These are phyloP conservation scores for Diadumene lineata DNA, from an alignment of 92 coral and sea anemone genomes.

Conservation along the genomic window DNA sequence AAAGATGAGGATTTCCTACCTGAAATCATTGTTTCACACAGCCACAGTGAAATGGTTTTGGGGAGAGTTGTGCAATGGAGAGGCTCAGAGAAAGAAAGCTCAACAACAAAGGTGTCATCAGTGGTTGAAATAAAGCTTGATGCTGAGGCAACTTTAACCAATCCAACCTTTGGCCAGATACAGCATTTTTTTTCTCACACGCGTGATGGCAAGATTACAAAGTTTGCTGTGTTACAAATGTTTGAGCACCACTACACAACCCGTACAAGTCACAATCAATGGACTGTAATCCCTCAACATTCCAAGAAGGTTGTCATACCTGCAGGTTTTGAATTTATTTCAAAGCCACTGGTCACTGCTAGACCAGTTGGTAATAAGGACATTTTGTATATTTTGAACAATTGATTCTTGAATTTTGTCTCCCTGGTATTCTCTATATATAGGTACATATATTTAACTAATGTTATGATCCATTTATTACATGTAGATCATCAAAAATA, in stretches of 20 bases:
- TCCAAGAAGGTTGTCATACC: slow-evolving; percentile 13
- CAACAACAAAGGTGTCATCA: slow-evolving; percentile 17
- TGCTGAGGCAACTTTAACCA: not conserved
- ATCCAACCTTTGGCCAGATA: slow-evolving; percentile 38
- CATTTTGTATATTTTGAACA: slow-evolving; percentile 16
- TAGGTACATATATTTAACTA: too few species aligned
- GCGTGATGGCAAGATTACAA: slow-evolving; percentile 6
- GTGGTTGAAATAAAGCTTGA: slow-evolving; percentile 5
- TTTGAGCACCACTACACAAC: slow-evolving; percentile 8
- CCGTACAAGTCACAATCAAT: slow-evolving; percentile 10
- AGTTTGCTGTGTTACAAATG: slow-evolving; percentile 19
- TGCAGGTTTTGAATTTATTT: slow-evolving; percentile 12
- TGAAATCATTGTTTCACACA: slow-evolving; percentile 4
- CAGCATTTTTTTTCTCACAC: slow-evolving; percentile 17
- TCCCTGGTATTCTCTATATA: not conserved
- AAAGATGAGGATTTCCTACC: slow-evolving; percentile 7
- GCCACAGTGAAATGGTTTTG: slow-evolving; percentile 15
- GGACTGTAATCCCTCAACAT: slow-evolving; percentile 16
- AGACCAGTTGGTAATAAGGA: slow-evolving; percentile 20
- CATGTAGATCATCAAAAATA: not conserved
- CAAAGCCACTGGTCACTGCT: slow-evolving; percentile 35
- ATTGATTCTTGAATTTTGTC: not conserved
- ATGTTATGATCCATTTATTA: not conserved
- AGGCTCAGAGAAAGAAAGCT: slow-evolving; percentile 27
- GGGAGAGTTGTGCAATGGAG: slow-evolving; percentile 32